phyloP scores from a whole-genome alignment of 2,888 invertebrate species.

The Amphipoea oculea region DNA sequence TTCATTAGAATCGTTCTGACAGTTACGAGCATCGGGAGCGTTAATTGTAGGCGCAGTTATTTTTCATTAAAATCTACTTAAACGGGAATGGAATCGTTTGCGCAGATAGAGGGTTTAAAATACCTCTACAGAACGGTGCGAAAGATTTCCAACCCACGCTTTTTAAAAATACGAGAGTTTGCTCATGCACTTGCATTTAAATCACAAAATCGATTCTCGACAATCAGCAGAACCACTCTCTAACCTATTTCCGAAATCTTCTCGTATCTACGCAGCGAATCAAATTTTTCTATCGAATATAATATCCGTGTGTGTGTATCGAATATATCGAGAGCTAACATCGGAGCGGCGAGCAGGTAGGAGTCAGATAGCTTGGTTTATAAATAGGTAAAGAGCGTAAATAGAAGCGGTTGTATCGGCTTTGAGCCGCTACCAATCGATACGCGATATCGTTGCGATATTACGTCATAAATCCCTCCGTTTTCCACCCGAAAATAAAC shows the following conservation, averaged over 20 bases:
- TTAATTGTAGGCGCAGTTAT: slow-evolving; percentile 60
- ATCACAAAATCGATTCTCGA: slow-evolving; percentile 39
- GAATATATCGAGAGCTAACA: slow-evolving; percentile 69
- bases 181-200: slow-evolving; percentile 41
- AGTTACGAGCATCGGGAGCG: slow-evolving; percentile 55
- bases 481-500: slow-evolving; percentile 65
- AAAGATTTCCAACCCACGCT: not conserved
- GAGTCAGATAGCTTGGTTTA: slow-evolving; percentile 84
- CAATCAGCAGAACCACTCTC: slow-evolving; percentile 36
- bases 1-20: slow-evolving; percentile 58
- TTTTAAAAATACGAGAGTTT: slow-evolving; percentile 19
- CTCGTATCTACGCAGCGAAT: slow-evolving; percentile 55
- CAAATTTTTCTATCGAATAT: slow-evolving; percentile 60
- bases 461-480: slow-evolving; percentile 71
- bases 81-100: slow-evolving; percentile 36
- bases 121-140: not conserved
- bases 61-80: slow-evolving; percentile 60
- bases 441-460: slow-evolving; percentile 74
- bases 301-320: slow-evolving; percentile 64
- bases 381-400: slow-evolving; percentile 90
- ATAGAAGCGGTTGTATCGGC: slow-evolving; percentile 89
- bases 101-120: slow-evolving; percentile 14
- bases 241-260: slow-evolving; percentile 61
- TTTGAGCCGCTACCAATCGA: slow-evolving; percentile 87
- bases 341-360: slow-evolving; percentile 82